Base-by-base conservation (phyloP, 2,888 invertebrate species). In the Reticulitermes lucifugus region DNA sequence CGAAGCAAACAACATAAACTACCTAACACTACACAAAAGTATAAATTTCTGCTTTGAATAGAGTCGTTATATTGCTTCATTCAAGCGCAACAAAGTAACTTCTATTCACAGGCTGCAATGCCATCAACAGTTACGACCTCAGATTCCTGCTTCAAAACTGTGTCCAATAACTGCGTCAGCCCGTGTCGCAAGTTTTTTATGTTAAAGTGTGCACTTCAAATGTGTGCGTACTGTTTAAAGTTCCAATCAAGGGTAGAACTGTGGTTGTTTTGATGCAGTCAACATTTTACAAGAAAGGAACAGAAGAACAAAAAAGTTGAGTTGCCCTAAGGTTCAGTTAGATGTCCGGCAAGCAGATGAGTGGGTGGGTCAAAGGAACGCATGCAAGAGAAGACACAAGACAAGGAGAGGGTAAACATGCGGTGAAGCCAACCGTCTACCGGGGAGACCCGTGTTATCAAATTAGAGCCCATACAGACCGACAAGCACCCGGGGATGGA, bases 401-500 rank as follows among this genome's bases (percentile, higher is more conserved):
- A 81, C 81, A 79, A 84, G 77, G 83, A 79, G 77, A 75, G 41
- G 70, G 79, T 84, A 77, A 84, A 84, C 84, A 84, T 84, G 84
- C 79, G 84, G 84, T 79, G 21, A 84, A 25, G 84, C 29, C 25
- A 51, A 18, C 18, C 55, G 14, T 55, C 55, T 55, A 18, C 55
- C 35, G 59, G 73, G 73, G 75, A 73, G 43, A 83, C 83, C 70
- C 84, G 65, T 79, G 84, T 84, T 84, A 84, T 84, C 84, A 84
- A 84, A 84, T 84, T 84, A 84, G 84, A 84, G 79, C 29, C 60
- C 59, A 73, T 77, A 46, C 77, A 41, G 77, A 46, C 43, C n/a
- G 25, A 65, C 65, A n/a, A 65, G n/a, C 65, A 6, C 65, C 65
- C 65, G 12, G n/a, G 65, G 14, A 9, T 6, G 65, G 73, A 73